These are phyloP conservation scores for Hemibates koningsi DNA, from an alignment of 2,113 vertebrate species.

Conservation along the genomic window DNA sequence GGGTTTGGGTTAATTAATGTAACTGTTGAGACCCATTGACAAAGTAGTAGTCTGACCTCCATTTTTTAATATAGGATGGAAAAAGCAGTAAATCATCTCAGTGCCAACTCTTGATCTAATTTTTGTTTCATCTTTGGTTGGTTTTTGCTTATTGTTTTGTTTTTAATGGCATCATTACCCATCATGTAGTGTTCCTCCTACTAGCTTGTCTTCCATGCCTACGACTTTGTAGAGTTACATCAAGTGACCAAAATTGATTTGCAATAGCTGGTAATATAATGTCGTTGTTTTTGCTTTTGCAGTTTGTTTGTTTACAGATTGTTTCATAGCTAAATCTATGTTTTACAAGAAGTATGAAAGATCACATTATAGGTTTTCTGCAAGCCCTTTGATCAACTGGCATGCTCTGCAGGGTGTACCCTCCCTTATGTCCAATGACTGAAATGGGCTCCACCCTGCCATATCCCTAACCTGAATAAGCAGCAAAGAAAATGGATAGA, in stretches of 20 bases:
- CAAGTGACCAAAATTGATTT: not conserved
- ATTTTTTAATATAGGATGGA: not conserved
- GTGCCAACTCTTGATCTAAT: not conserved
- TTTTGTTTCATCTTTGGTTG: not conserved
- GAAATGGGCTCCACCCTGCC: not conserved
- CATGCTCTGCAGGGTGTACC: not conserved
- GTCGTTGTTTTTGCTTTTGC: not conserved
- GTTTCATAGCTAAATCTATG: not conserved
- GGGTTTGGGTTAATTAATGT: not conserved
- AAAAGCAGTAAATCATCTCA: not conserved
- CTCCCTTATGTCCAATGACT: not conserved
- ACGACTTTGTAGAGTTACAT: not conserved
- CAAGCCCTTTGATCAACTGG: not conserved
- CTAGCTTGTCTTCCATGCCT: not conserved
- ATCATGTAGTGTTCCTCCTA: not conserved
- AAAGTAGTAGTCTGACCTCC: not conserved
- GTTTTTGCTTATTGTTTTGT: not conserved
- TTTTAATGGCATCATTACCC: not conserved
- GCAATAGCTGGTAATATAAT: rapidly evolving
- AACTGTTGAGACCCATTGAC: not conserved
- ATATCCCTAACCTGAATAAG: not conserved
- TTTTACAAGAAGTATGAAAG: not conserved
- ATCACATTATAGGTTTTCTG: not conserved
- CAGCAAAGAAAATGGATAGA: not conserved
- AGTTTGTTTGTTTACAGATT: not conserved